Evolutionary conservation across 2,113 vertebrate species (phyloP).

Genomic region (Lethenteron camtschaticum): DNA sequence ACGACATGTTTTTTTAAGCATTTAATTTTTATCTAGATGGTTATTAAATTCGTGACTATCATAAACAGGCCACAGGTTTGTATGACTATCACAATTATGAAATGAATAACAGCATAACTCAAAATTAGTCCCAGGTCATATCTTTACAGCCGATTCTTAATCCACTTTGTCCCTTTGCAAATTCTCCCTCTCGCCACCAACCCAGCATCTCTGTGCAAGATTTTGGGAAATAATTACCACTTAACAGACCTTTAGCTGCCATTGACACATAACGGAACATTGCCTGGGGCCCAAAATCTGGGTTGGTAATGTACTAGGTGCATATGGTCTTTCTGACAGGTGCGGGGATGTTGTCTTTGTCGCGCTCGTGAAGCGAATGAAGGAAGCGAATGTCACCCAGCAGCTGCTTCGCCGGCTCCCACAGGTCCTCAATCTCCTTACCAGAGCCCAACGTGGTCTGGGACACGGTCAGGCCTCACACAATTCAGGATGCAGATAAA

Average conservation of each 20-base stretch:
- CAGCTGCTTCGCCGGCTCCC: slow-evolving; percentile 64
- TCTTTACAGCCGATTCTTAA: no score
- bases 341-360: slow-evolving; percentile 61
- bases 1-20: no score
- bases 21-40: no score
- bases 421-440: slow-evolving; percentile 62
- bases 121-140: no score
- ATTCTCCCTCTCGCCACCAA: no score
- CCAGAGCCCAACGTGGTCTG: slow-evolving; percentile 45
- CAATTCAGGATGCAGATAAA: slow-evolving; percentile 67
- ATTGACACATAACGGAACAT: slow-evolving; percentile 53
- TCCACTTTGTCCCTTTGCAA: no score
- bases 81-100: no score
- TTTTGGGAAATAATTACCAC: slow-evolving; percentile 21
- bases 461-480: slow-evolving; percentile 52
- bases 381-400: slow-evolving; percentile 60
- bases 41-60: no score
- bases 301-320: slow-evolving; percentile 56
- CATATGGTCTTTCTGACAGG: slow-evolving; percentile 41
- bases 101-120: no score
- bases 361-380: slow-evolving; percentile 58
- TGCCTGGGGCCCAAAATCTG: slow-evolving; percentile 60
- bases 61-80: no score
- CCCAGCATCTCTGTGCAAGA: no score
- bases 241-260: slow-evolving; percentile 60